phyloP scores from a whole-genome alignment of 1,140 invertebrate genomes.

The Bombyx mandarina region DNA sequence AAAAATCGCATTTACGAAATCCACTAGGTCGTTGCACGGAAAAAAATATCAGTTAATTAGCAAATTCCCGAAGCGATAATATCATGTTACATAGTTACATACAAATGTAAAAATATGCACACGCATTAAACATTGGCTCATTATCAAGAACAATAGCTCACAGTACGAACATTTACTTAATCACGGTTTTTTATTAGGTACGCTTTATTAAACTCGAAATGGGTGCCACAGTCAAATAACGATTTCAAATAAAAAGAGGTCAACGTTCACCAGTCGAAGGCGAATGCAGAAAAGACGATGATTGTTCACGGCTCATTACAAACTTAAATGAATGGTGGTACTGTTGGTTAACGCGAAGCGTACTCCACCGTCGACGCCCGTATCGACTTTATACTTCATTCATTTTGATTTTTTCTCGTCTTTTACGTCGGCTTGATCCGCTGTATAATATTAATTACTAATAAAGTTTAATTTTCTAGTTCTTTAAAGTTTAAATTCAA shows the following conservation, averaged over 20 bases:
- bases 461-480: too few relatives aligned
- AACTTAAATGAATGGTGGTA: slow-evolving; percentile 40
- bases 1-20: too few relatives aligned
- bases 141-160: slow-evolving; percentile 54
- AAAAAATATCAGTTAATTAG: slow-evolving; percentile 9
- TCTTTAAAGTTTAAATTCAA: too few relatives aligned
- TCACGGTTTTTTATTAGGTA: slow-evolving; percentile 43
- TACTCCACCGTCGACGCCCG: background rate
- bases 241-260: slow-evolving; percentile 44
- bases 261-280: slow-evolving; percentile 30
- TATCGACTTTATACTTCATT: slow-evolving; percentile 8
- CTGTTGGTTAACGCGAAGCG: slow-evolving; percentile 23
- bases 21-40: background rate
- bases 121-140: slow-evolving; percentile 29
- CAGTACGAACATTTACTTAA: slow-evolving; percentile 50
- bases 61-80: slow-evolving; percentile 8
- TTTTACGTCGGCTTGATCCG: too few relatives aligned
- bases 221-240: slow-evolving; percentile 48
- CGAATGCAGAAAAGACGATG: slow-evolving; percentile 43
- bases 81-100: slow-evolving; percentile 24
- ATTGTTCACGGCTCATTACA: slow-evolving; percentile 60
- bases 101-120: slow-evolving; percentile 20
- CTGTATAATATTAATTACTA: too few relatives aligned
- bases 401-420: too few relatives aligned
- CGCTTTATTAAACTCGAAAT: slow-evolving; percentile 50